Base-by-base conservation (phyloP, 2,113 vertebrate species). In the Plecotus auritus region DNA sequence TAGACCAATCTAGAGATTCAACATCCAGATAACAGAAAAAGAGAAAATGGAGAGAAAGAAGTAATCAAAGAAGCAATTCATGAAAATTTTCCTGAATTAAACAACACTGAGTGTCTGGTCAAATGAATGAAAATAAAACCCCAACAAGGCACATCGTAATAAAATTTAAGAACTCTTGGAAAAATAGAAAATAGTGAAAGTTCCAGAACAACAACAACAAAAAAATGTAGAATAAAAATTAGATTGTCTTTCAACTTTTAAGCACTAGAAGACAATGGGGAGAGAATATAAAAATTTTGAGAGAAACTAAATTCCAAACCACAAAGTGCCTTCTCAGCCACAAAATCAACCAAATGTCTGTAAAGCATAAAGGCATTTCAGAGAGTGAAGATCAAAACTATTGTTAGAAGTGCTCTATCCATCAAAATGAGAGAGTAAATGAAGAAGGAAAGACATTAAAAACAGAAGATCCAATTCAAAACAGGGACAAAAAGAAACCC, bases 231-330 rank as follows among this genome's bases (percentile, higher is more conserved):
- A 61, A 80, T 4, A 93, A 23, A 85, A 93, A 83, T 73, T 61
- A 93, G 23, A 85, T 26, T n/a, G n/a, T 67, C 9, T 96, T 80
- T 93, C 23, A 74, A 28, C 18, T 93, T 93, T 90, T 90, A 18
- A 88, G 59, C 1, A 74, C 9, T 51, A 85, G 61, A 92, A 93
- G n/a, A 85, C 66, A 91, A 70, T 47, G 49, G 30, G 88, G 6
- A 69, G 18, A 78, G n/a, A 17, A 3, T 23, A 77, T 61, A 90
- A 51, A 77, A 40, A 56, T 56, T 87, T 69, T 82, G 42, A 82
- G 26, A 86, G 70, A 87, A 77, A 83, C 82, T 87, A 35, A 72
- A 74, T 45, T 73, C 35, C 40, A 88, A 80, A 85, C 18, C 26
- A 84, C 13, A 91, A 84, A 59, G 64, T 88, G 42, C 70, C 40